Conservation (phyloP, 2,113 vertebrate genomes). For the Scophthalmus maximus region DNA sequence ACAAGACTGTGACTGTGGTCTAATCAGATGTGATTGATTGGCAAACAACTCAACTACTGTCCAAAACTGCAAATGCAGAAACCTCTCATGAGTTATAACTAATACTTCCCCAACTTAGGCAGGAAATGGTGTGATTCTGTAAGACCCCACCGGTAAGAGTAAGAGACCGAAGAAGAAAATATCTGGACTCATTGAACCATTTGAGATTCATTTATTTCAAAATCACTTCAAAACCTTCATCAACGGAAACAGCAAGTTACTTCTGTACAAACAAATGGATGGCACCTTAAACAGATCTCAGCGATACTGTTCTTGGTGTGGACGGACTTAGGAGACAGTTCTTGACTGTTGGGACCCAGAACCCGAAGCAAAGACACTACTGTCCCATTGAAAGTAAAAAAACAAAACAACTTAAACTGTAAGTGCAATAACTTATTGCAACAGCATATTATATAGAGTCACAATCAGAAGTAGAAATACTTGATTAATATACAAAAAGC, state of each 20-base stretch:
- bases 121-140: too few relatives aligned
- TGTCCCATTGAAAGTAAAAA: constrained; percentile 39
- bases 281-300: constrained; percentile 52
- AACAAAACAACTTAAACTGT: constrained; percentile 55
- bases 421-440: constrained; percentile 91
- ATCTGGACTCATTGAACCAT: constrained; percentile 19
- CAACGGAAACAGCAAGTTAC: constrained; percentile 55
- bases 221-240: constrained; percentile 62
- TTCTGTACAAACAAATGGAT: constrained; percentile 68
- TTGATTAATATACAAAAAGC: constrained; percentile 79
- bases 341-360: constrained; percentile 29
- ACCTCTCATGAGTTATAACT: not conserved
- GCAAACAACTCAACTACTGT: too few relatives aligned
- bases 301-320: constrained; percentile 46
- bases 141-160: too few relatives aligned
- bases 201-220: constrained; percentile 76
- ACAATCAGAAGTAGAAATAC: constrained; percentile 74
- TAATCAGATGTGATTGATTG: too few relatives aligned
- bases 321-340: constrained; percentile 51
- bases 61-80: too few relatives aligned
- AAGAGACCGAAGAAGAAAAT: constrained; percentile 14
- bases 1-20: not conserved
- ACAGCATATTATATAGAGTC: constrained; percentile 66
- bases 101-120: too few relatives aligned
- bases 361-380: constrained; percentile 28